phyloP scores from a whole-genome alignment of 2,113 vertebrate genomes.

The Ovis aries region ARS-UI_Ramb_v3.0 NC_056069.1:58847001-58847500 shows the following conservation, averaged over 20 bases:
- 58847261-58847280: not conserved
- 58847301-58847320: accelerated
- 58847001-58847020: not conserved
- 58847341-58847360: not conserved
- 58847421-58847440: not conserved
- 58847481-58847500: not conserved
- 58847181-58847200: not conserved
- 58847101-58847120: not conserved
- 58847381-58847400: not conserved
- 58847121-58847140: not conserved
- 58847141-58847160: accelerated
- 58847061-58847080: not conserved
- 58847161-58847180: not conserved
- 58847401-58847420: not conserved
- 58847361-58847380: not conserved
- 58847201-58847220: not conserved
- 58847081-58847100: not conserved
- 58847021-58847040: not conserved
- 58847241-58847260: not conserved
- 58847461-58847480: accelerated
- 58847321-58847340: not conserved
- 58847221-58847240: not conserved
- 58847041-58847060: not conserved
- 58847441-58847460: not conserved
- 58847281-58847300: not conserved